A percentile compares a stretch with the other conserved stretches of the same genome.
Conservation (phyloP, 64 coral and sea anemone genomes). For the Acropora tenuis region DNA sequence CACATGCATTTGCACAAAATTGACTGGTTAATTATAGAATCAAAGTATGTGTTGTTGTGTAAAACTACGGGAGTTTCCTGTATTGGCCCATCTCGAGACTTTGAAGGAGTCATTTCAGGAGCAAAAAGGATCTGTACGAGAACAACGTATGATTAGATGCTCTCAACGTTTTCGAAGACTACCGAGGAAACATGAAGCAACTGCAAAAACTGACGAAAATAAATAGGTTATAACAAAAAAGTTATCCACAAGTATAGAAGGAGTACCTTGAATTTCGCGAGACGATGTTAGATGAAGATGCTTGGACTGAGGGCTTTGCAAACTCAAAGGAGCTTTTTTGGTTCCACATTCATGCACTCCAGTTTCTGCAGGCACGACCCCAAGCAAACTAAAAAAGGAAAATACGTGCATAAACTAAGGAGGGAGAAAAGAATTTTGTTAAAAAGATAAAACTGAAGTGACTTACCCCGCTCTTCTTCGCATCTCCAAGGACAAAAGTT, state of each 20-base stretch:
- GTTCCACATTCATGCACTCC: neutral
- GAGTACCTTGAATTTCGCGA: neutral
- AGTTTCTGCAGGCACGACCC: neutral
- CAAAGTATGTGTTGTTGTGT: neutral
- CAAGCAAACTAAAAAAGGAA: neutral
- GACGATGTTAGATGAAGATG: neutral
- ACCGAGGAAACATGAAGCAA: neutral
- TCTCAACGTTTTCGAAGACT: constrained; percentile 2
- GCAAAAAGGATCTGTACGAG: neutral
- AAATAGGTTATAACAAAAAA: neutral
- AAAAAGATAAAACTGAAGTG: neutral
- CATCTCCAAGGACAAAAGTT: no score
- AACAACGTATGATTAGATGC: no score
- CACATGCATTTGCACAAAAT: neutral
- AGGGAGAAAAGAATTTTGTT: neutral
- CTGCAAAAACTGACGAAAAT: neutral
- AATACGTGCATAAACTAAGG: neutral
- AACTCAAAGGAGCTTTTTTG: neutral
- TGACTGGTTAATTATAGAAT: constrained; percentile 5
- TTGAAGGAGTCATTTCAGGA: neutral
- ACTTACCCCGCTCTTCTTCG: no score
- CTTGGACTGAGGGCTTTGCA: neutral
- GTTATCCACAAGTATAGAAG: neutral
- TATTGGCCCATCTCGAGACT: neutral
- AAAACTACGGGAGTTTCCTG: constrained; percentile 9